Evolutionary conservation across 2,888 invertebrate species (phyloP), one percentile per base, ranked within the genome.

Genomic region (Brenthis ino): DNA sequence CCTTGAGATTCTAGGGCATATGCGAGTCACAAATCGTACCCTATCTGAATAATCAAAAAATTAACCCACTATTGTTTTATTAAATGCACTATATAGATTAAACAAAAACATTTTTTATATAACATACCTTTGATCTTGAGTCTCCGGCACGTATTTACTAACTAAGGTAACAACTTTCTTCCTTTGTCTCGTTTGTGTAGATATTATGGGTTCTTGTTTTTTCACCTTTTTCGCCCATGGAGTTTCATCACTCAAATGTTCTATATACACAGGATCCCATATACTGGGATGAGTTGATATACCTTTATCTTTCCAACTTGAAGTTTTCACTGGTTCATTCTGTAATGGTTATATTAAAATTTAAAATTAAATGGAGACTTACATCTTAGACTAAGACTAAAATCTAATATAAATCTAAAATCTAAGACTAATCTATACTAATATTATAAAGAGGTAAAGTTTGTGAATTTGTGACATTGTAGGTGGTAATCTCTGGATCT

Each of bases 271-370:
- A 14, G 76, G 72, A 3, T 79, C 82, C 94, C 94, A 94, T 48
- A 94, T 93, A 73, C 92, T 93, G 0, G 91, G 89, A 66, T 93
- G 91, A 0, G 81, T 74, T 0, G 91, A 84, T 11, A 85, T 72
- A 0, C 79, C 81, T 69, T 79, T 83, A 2, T 89, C 86, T 72
- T 86, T 87, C 93, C 93, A 93, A 69, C 80, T 84, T 50, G 74
- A 80, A 0, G 87, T 88, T 80, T 87, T 92, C 14, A 86, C 77
- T 53, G 80, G 77, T 14, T 75, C 77, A 16, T 74, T 79, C 93
- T 93, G 79, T 6, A 60, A 60, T 48, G 13, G 14, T 43, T 57
- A 11, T 2, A 28, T 13, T 28, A 20, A 20, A 20, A 20, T 20
- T 20, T 20, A 20, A 20, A 20, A 20, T 20, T 20, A 20, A 20